Percentiles rank a stretch among this genome's conserved stretches.
phyloP scores from a whole-genome alignment of 2,113 vertebrate genomes.

The Platichthys stellatus region DNA sequence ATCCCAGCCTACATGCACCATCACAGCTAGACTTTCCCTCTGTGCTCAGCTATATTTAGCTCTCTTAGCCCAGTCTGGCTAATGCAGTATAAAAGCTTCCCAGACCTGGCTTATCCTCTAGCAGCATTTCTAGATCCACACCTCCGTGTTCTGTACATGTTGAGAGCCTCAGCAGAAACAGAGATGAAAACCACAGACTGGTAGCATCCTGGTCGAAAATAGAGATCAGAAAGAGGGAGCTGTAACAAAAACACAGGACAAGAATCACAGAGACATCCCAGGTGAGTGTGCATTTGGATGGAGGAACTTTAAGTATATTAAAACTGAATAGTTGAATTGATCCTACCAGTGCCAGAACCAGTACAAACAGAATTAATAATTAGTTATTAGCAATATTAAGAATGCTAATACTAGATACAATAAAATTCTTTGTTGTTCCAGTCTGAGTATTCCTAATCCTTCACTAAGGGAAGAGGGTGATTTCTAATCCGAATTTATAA shows the following conservation, averaged over 20 bases:
- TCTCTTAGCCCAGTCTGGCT: constrained; percentile 22
- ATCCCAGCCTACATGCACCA: constrained; percentile 15
- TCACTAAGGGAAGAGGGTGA: too few species aligned
- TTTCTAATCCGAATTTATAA: too few species aligned
- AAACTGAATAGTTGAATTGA: too few species aligned
- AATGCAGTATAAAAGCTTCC: constrained; percentile 58
- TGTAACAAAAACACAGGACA: too few species aligned
- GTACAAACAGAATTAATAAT: background rate
- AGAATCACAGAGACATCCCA: background rate
- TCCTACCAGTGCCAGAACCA: background rate
- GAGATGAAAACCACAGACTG: background rate
- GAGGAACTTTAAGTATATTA: background rate
- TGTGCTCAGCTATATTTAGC: constrained; percentile 58
- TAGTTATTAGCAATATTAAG: too few species aligned
- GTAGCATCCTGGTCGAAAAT: background rate
- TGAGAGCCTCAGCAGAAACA: constrained; percentile 12
- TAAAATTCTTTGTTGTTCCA: background rate
- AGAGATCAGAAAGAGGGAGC: background rate
- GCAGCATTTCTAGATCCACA: constrained; percentile 24
- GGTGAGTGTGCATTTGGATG: constrained; percentile 27
- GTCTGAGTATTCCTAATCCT: background rate
- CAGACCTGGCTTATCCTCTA: constrained; percentile 31
- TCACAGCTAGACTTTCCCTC: background rate
- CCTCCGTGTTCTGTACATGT: constrained; percentile 24
- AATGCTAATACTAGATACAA: background rate